Conservation (phyloP, 1,140 invertebrate genomes). For the Mamestra configurata region DNA sequence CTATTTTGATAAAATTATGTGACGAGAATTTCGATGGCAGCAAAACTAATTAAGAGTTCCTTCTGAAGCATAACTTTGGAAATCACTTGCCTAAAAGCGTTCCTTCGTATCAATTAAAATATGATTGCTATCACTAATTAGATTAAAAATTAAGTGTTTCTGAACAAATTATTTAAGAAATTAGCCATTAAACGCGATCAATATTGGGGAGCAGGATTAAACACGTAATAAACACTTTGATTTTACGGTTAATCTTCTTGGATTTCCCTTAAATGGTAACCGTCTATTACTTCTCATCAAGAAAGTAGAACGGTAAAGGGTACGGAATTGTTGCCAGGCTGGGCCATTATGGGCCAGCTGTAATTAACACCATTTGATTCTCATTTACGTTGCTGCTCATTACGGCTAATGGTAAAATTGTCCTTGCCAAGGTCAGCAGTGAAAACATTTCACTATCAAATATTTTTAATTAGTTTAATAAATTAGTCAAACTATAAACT, state of each 20-base stretch:
- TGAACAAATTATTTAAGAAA: not conserved
- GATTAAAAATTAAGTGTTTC: not conserved
- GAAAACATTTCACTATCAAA: not conserved
- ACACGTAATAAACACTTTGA: not conserved
- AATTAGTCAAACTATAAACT: not conserved
- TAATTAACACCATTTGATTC: conserved; percentile 40
- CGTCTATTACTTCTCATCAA: conserved; percentile 6
- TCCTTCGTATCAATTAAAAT: conserved; percentile 3
- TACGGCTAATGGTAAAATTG: not conserved
- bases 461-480: conserved; percentile 1
- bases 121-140: conserved; percentile 8
- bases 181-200: not conserved
- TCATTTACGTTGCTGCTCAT: not conserved
- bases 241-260: not conserved
- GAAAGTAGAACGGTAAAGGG: conserved; percentile 18
- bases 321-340: not conserved
- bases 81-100: conserved; percentile 12
- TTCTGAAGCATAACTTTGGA: conserved; percentile 17
- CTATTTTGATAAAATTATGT: conserved; percentile 22
- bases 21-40: conserved; percentile 31
- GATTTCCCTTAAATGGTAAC: not conserved
- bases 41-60: conserved; percentile 31
- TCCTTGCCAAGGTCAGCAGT: not conserved
- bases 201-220: not conserved
- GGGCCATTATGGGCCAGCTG: not conserved